These are phyloP conservation scores for Tapera naevia DNA, from an alignment of 2,797 vertebrate species.

Conservation along the genomic window DNA sequence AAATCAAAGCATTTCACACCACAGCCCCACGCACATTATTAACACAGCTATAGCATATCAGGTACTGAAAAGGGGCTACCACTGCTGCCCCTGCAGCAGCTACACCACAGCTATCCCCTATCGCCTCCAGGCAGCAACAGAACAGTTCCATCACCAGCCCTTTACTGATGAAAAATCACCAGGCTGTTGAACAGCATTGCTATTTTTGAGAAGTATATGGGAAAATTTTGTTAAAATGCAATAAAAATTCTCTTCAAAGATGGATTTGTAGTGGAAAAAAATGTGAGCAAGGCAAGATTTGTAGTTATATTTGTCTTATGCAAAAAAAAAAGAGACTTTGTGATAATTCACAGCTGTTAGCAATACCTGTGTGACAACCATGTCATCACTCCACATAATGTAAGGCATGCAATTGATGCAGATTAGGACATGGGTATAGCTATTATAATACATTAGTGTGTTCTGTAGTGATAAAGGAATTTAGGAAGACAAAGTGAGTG, in stretches of 20 bases:
- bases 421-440: background rate
- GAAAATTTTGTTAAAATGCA: background rate
- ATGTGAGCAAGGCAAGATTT: background rate
- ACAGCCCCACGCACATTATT: background rate
- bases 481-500: background rate
- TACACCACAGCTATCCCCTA: background rate
- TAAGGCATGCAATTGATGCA: background rate
- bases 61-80: background rate
- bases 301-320: background rate
- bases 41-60: accelerated
- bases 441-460: background rate
- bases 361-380: background rate
- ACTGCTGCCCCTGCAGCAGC: background rate
- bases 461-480: background rate
- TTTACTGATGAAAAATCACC: background rate
- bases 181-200: background rate
- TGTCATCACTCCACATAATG: background rate
- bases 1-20: background rate
- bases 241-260: background rate
- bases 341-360: background rate
- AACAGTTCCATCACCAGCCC: background rate
- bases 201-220: background rate
- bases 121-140: background rate
- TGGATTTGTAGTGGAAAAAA: background rate
- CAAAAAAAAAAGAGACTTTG: background rate